Evolutionary conservation across 2,888 invertebrate genomes (phyloP).

Genomic region (Tinea semifulvella): DNA sequence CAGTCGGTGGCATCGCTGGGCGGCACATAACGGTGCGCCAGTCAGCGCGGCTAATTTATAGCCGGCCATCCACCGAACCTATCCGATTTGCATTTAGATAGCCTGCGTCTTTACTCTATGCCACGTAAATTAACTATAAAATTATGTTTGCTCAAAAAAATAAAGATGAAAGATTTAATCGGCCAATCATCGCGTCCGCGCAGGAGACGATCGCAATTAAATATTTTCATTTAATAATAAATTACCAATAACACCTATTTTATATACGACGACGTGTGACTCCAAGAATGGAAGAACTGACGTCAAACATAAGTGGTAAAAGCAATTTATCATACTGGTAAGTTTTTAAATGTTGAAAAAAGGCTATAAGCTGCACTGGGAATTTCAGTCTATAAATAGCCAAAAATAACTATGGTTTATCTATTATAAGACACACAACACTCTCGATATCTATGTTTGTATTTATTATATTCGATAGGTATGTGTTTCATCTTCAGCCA

Average conservation of each 20-base stretch:
- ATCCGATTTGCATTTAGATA: slow-evolving; percentile 67
- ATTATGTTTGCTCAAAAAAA: slow-evolving; percentile 41
- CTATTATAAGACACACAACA: too few relatives aligned
- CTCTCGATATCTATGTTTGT: too few relatives aligned
- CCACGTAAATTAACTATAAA: slow-evolving; percentile 53
- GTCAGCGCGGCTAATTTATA: slow-evolving; percentile 49
- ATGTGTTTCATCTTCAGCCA: too few relatives aligned
- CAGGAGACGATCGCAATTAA: background rate
- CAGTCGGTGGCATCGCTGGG: slow-evolving; percentile 23
- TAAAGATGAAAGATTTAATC: slow-evolving; percentile 39
- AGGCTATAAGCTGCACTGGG: too few relatives aligned
- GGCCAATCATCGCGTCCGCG: slow-evolving; percentile 9
- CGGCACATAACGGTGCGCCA: slow-evolving; percentile 40
- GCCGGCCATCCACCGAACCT: slow-evolving; percentile 57
- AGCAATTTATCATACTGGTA: too few relatives aligned
- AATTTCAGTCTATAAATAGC: too few relatives aligned
- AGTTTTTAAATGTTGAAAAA: too few relatives aligned
- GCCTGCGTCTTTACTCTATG: slow-evolving; percentile 43
- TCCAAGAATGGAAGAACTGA: too few relatives aligned
- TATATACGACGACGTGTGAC: too few relatives aligned
- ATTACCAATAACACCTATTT: slow-evolving; percentile 1
- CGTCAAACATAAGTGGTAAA: too few relatives aligned
- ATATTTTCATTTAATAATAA: slow-evolving; percentile 7
- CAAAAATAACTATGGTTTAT: too few relatives aligned
- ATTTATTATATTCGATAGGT: too few relatives aligned